phyloP scores from a whole-genome alignment of 2,113 vertebrate species.

The Rhadina sibilatrix region DNA sequence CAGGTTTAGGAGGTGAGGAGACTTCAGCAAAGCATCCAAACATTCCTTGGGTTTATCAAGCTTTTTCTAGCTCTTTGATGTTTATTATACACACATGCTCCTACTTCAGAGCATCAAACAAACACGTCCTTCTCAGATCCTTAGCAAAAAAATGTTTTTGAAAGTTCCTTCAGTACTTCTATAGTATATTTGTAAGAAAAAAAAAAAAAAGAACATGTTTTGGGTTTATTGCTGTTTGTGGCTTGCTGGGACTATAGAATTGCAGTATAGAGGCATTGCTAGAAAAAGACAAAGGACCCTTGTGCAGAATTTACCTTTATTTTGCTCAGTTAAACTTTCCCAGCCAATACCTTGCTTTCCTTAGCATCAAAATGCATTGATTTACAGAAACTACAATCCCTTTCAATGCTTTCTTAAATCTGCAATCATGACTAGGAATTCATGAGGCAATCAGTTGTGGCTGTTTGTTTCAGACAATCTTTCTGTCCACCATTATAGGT shows the following conservation, averaged over 20 bases:
- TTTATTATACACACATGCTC: not conserved
- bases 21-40: not conserved
- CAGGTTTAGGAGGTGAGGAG: not conserved
- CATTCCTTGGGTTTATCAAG: not conserved
- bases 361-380: not conserved
- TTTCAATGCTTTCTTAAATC: not conserved
- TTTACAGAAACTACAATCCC: not conserved
- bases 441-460: not conserved
- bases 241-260: not conserved
- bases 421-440: not conserved
- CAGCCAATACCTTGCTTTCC: not conserved
- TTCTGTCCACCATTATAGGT: not conserved
- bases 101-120: not conserved
- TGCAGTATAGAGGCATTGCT: not conserved
- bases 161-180: not conserved
- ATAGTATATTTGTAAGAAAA: not conserved
- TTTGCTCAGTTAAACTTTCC: not conserved
- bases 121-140: not conserved
- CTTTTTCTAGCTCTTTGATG: not conserved
- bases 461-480: not conserved
- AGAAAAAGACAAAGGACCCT: not conserved
- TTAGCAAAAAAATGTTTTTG: not conserved
- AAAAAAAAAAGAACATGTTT: not conserved
- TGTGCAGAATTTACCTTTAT: not conserved
- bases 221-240: not conserved